Conservation (phyloP, 2,797 vertebrate genomes). For the Lepidocolaptes lacrymiger region DNA sequence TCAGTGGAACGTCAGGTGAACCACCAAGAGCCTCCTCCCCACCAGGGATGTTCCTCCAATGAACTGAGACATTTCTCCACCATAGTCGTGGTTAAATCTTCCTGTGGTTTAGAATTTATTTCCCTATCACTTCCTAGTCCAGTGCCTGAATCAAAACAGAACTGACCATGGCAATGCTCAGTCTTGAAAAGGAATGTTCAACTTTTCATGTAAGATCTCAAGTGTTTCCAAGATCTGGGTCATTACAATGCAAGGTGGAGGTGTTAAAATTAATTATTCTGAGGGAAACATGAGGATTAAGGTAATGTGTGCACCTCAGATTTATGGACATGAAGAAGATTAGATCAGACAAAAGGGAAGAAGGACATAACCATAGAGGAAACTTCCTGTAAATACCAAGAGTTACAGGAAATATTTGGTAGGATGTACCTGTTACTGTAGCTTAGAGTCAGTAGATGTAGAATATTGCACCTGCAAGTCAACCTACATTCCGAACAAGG, state of each 20-base stretch:
- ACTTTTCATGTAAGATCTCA: background rate
- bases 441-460: background rate
- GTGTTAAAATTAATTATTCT: background rate
- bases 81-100: background rate
- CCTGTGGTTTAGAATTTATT: background rate
- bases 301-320: background rate
- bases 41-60: rapidly evolving
- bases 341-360: background rate
- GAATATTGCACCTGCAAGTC: background rate
- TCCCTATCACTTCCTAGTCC: rapidly evolving
- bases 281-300: background rate
- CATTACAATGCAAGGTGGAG: rapidly evolving
- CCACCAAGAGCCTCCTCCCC: background rate
- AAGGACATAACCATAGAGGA: background rate
- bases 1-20: background rate
- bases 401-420: background rate
- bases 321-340: background rate
- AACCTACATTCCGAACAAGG: background rate
- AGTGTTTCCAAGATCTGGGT: background rate
- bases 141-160: background rate
- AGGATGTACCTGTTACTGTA: rapidly evolving
- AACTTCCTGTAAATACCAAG: background rate
- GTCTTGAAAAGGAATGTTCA: background rate
- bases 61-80: background rate
- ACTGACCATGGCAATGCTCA: background rate